Percentiles rank a stretch among this genome's conserved stretches.
phyloP scores from a whole-genome alignment of 2,113 vertebrate genomes.

The Phyllostomus hastatus region DNA sequence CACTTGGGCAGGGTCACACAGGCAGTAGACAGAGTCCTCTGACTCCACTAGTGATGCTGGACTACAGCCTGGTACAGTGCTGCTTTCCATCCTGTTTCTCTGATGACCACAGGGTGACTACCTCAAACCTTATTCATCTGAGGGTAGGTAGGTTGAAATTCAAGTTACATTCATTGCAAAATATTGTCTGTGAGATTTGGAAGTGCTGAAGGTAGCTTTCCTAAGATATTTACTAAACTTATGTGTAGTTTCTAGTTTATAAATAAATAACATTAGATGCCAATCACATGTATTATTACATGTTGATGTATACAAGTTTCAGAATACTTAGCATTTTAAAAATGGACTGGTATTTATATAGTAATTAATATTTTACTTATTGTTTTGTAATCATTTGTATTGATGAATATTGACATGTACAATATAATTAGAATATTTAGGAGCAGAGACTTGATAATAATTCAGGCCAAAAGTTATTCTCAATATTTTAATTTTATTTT shows the following conservation, averaged over 20 bases:
- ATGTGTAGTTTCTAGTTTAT: neutral
- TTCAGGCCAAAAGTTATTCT: neutral
- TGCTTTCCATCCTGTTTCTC: neutral
- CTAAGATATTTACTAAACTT: constrained; percentile 1
- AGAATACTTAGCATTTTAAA: neutral
- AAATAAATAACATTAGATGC: neutral
- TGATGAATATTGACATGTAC: neutral
- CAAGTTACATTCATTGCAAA: neutral
- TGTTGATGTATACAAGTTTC: neutral
- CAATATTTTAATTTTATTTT: constrained; percentile 30
- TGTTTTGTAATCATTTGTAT: constrained; percentile 6
- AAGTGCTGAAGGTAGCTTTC: neutral
- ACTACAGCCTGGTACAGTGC: too few species aligned
- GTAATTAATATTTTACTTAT: neutral
- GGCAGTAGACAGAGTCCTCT: neutral
- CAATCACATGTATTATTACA: neutral
- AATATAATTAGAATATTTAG: neutral
- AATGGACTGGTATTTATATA: neutral
- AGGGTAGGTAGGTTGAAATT: neutral
- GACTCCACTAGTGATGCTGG: neutral
- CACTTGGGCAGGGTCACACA: neutral
- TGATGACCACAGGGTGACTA: neutral
- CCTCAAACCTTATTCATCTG: neutral
- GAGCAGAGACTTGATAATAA: neutral
- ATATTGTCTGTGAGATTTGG: neutral